Percentiles rank a stretch among this genome's conserved stretches.
These are phyloP conservation scores for Malurus melanocephalus DNA, from an alignment of 2,113 vertebrate genomes.

Conservation along the genomic window DNA sequence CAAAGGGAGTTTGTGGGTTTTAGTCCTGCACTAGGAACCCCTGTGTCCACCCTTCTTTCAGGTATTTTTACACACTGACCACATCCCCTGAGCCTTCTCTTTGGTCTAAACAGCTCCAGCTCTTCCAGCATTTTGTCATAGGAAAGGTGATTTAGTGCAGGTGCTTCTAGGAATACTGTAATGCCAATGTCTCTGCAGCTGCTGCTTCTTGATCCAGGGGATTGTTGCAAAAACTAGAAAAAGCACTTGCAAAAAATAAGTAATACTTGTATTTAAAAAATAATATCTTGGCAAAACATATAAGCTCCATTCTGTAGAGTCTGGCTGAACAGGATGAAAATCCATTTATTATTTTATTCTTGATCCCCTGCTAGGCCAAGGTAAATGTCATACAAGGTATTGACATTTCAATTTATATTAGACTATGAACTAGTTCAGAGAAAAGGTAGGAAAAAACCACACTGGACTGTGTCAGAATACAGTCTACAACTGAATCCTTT, in stretches of 20 bases:
- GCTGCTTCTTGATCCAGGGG: neutral
- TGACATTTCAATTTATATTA: constrained; percentile 54
- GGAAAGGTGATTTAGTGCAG: neutral
- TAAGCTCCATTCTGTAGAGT: neutral
- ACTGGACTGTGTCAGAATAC: neutral
- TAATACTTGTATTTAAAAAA: neutral
- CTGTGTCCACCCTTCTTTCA: neutral
- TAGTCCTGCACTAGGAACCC: neutral
- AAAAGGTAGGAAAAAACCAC: neutral
- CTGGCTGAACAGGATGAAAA: neutral
- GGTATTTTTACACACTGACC: neutral
- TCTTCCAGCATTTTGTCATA: neutral
- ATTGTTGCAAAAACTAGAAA: neutral
- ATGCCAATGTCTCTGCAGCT: neutral
- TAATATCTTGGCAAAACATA: neutral
- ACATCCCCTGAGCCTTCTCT: neutral
- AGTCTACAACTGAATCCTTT: neutral
- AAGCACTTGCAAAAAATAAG: neutral
- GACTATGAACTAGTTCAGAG: neutral
- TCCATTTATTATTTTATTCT: constrained; percentile 7
- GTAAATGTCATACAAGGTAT: constrained; percentile 41
- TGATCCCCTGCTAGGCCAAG: neutral
- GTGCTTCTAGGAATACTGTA: neutral
- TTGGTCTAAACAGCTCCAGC: neutral
- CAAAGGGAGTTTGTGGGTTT: neutral